phyloP scores from a whole-genome alignment of 2,113 vertebrate genomes.

The Myotis brandtii region DNA sequence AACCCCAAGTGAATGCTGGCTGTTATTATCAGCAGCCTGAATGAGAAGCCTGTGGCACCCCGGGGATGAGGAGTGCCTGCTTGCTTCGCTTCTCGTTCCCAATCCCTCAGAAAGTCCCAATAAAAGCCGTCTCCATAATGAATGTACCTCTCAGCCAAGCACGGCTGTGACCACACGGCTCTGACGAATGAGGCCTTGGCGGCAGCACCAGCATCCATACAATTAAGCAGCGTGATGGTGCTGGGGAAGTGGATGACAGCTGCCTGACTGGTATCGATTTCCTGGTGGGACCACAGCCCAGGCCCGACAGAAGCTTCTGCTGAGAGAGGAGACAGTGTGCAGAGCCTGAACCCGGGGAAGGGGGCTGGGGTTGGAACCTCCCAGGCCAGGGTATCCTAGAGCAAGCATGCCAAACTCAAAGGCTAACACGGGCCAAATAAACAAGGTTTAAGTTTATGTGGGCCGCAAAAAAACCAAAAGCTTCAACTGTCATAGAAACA shows the following conservation, averaged over 20 bases:
- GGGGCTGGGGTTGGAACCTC: no score
- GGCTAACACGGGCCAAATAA: no score
- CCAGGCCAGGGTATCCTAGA: not conserved
- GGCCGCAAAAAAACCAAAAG: no score
- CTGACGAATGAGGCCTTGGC: conserved; percentile 66
- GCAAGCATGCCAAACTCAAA: no score
- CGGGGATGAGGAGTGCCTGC: not conserved
- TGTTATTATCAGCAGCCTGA: not conserved
- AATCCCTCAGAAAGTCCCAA: conserved; percentile 57
- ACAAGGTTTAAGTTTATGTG: no score
- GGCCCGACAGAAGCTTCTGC: not conserved
- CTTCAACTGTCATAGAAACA: no score
- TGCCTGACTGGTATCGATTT: not conserved
- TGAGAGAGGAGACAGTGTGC: not conserved
- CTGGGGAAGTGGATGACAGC: not conserved
- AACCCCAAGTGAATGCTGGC: not conserved
- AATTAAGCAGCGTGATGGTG: not conserved
- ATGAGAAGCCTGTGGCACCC: not conserved
- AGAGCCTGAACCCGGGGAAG: not conserved
- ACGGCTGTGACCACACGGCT: conserved; percentile 60
- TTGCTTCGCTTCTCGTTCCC: conserved; percentile 11
- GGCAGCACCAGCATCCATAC: conserved; percentile 11
- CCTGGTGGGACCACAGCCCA: not conserved
- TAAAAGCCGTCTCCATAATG: conserved; percentile 68
- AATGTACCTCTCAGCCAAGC: conserved; percentile 71